Base-by-base conservation (phyloP, 2,888 invertebrate genomes). In the Drosophila mulleri region DNA sequence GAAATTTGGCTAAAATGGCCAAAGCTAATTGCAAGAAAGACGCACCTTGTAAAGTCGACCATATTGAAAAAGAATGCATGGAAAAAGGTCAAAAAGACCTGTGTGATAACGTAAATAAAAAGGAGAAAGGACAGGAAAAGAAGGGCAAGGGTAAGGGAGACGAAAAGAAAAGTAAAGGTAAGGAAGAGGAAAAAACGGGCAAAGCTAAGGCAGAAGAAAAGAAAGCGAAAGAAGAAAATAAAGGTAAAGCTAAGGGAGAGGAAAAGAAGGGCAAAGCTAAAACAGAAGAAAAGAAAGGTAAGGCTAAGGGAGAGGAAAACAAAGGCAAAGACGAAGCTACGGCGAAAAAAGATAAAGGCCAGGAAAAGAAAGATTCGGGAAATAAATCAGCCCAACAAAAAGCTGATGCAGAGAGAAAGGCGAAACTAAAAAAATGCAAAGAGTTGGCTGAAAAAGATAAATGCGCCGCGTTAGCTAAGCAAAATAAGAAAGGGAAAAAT, bases 1-100 rank as follows among this genome's bases (percentile, higher is more conserved):
- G 39, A 8, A 58, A 74, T 9, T 44, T 45, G 47, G 67, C 60
- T 4, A 60, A 12, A 26, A 41, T 23, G 14, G 50, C 50, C 14
- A 50, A 50, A 35, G 50, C 50, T 20, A 35, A 35, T 14, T 50
- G 50, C 50, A 50, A 50, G 8, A 8, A 1, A 7, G 18, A 20
- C n/a, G 18, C 50, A 20, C 32, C 32, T 14, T 50, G 50, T 35
- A 20, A 50, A 35, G n/a, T 32, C 8, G 50, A 50, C 7, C 32
- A 50, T 32, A 14, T 50, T 18, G 50, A 50, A 32, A 35, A 18
- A 3, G 50, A 59, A 20, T 61, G 63, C 32, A 23, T 48, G 16
- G 16, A 75, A 45, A 2, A 62, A n/a, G 52, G 26, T 0, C 18
- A 56, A 20, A 18, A 9, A 14, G 26, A 70, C 45, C 47, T 44